These are phyloP conservation scores for Chelonoidis abingdonii DNA, from an alignment of 2,113 vertebrate species.

Conservation along the genomic window DNA sequence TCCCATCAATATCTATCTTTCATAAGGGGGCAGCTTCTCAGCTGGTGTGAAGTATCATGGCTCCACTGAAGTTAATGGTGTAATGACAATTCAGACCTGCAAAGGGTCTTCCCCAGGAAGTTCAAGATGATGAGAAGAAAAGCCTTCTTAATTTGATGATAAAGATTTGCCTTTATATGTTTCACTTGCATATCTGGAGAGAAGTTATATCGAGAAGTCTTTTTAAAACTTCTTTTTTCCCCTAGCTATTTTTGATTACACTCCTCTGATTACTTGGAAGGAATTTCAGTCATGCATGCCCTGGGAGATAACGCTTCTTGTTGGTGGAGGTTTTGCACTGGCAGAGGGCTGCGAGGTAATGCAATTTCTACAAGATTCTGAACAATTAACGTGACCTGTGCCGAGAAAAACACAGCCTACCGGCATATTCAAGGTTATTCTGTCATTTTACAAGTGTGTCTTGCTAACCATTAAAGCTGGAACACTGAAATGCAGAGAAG, in stretches of 20 bases:
- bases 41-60: fast-evolving
- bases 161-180: neutral
- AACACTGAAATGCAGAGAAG: neutral
- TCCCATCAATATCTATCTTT: neutral
- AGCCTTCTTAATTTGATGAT: neutral
- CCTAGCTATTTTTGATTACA: constrained; percentile 79
- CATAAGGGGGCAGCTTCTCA: neutral
- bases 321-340: constrained; percentile 93
- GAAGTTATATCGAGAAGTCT: neutral
- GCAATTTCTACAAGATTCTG: constrained; percentile 42
- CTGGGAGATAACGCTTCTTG: constrained; percentile 92
- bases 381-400: constrained; percentile 33
- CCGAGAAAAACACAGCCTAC: constrained; percentile 4
- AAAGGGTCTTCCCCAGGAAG: neutral
- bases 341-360: constrained; percentile 92
- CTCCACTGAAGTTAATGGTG: neutral
- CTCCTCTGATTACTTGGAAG: constrained; percentile 90
- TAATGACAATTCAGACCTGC: neutral
- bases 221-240: neutral
- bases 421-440: neutral
- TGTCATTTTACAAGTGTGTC: neutral
- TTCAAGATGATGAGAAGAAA: neutral
- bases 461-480: neutral
- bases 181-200: neutral
- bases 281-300: constrained; percentile 95